Conservation (phyloP, 1,140 invertebrate genomes). For the Drosophila mauritiana region DNA sequence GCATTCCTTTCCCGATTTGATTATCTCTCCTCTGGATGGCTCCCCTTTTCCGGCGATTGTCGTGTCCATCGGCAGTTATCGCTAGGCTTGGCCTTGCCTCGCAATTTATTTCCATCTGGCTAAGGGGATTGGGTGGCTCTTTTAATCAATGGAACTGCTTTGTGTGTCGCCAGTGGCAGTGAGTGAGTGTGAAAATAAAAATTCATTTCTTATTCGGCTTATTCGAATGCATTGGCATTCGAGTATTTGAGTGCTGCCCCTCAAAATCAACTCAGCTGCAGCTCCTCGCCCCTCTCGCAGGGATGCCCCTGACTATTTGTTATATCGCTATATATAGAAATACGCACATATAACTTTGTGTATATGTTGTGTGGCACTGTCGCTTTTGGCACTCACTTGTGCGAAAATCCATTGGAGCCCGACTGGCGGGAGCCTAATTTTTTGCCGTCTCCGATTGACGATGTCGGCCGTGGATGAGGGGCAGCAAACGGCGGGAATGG, state of each 20-base stretch:
- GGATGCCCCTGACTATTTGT: conserved; percentile 46
- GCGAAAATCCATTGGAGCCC: conserved; percentile 81
- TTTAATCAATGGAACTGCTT: conserved; percentile 76
- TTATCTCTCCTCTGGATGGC: conserved; percentile 22
- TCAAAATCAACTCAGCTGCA: conserved; percentile 50
- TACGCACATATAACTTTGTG: conserved; percentile 25
- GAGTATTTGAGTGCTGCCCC: conserved; percentile 57
- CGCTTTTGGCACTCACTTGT: conserved; percentile 80
- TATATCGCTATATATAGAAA: conserved; percentile 40
- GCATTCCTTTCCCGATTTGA: conserved; percentile 48
- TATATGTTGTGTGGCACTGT: conserved; percentile 48
- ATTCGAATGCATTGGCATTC: conserved; percentile 67
- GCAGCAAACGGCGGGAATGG: neutral
- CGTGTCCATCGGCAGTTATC: conserved; percentile 76
- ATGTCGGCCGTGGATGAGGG: conserved; percentile 25
- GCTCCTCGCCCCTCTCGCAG: conserved; percentile 8
- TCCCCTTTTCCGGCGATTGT: conserved; percentile 42
- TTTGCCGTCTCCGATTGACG: conserved; percentile 64
- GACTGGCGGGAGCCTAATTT: conserved; percentile 81
- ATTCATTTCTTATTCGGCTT: conserved; percentile 55
- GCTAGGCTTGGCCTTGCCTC: conserved; percentile 66
- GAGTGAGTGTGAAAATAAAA: conserved; percentile 32
- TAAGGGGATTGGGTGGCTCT: conserved; percentile 21
- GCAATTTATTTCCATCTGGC: conserved; percentile 54
- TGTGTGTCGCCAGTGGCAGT: conserved; percentile 44